Evolutionary conservation across 1,140 invertebrate genomes (phyloP).

Genomic region (Dryas iulia): DNA sequence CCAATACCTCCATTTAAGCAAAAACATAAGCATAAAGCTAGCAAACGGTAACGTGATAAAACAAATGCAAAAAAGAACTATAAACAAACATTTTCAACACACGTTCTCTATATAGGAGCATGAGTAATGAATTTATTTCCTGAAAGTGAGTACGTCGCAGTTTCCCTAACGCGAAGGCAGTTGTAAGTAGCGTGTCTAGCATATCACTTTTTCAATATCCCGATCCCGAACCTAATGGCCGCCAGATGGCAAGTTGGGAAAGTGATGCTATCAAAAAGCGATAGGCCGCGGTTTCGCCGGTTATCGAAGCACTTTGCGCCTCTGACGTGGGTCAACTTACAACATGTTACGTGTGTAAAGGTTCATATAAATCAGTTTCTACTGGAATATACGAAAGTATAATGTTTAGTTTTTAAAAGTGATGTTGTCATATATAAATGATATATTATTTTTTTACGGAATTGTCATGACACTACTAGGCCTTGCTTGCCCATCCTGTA

Average conservation of each 20-base stretch:
- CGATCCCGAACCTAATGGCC: constrained; percentile 69
- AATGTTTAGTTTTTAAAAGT: neutral
- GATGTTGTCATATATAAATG: neutral
- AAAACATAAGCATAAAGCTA: too few relatives aligned
- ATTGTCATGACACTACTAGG: too few relatives aligned
- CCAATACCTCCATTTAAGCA: too few relatives aligned
- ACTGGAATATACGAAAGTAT: neutral
- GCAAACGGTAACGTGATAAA: too few relatives aligned
- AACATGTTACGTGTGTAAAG: constrained; percentile 29
- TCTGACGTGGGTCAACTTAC: constrained; percentile 71
- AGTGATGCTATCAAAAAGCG: constrained; percentile 79
- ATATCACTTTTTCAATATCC: constrained; percentile 77
- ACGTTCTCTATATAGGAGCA: neutral
- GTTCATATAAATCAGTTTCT: constrained; percentile 18
- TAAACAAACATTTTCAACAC: neutral
- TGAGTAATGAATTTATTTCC: neutral
- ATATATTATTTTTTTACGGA: too few relatives aligned
- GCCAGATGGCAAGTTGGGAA: constrained; percentile 75
- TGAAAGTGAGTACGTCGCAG: neutral
- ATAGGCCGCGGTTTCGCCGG: constrained; percentile 71
- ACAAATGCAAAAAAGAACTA: neutral
- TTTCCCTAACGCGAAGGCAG: neutral
- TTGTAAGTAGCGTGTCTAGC: constrained; percentile 33
- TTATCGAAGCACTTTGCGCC: constrained; percentile 76
- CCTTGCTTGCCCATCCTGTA: too few relatives aligned